Percentiles rank a stretch among this genome's conserved stretches.
Evolutionary conservation across 2,797 vertebrate species (phyloP).

Genomic region (Phrynocephalus guinanensis): DNA sequence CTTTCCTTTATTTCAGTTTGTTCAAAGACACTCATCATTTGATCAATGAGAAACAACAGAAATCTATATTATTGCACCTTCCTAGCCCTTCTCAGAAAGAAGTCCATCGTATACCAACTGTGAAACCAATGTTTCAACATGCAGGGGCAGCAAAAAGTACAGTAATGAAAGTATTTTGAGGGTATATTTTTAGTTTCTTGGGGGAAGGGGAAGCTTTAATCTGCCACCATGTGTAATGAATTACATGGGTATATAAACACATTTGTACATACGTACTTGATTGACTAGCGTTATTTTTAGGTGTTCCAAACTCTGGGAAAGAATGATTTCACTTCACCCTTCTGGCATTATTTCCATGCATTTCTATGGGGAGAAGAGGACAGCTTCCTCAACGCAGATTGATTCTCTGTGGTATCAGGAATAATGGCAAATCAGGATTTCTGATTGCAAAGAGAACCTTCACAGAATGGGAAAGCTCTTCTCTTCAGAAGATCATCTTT

Average conservation of each 20-base stretch:
- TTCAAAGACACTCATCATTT: conserved; percentile 65
- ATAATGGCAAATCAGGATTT: not conserved
- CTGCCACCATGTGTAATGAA: not conserved
- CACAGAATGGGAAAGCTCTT: not conserved
- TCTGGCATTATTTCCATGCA: too few species aligned
- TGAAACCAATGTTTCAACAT: conserved; percentile 60
- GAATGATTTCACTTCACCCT: too few species aligned
- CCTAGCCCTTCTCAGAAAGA: conserved; percentile 66
- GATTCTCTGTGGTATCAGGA: too few species aligned
- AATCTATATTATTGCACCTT: conserved; percentile 59
- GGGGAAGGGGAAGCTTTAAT: conserved; percentile 13
- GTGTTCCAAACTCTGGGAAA: too few species aligned
- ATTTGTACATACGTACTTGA: not conserved
- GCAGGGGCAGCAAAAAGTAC: conserved; percentile 67
- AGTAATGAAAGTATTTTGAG: conserved; percentile 30
- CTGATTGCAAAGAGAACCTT: not conserved
- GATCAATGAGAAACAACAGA: conserved; percentile 62
- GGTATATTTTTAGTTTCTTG: conserved; percentile 24
- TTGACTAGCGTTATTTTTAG: not conserved
- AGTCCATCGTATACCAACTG: conserved; percentile 57
- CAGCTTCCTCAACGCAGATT: too few species aligned
- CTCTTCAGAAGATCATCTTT: not conserved
- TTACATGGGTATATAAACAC: not conserved
- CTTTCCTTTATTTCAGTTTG: conserved; percentile 62
- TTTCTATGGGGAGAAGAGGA: too few species aligned